Conservation (phyloP, 2,113 vertebrate genomes). For the Raja brachyura region DNA sequence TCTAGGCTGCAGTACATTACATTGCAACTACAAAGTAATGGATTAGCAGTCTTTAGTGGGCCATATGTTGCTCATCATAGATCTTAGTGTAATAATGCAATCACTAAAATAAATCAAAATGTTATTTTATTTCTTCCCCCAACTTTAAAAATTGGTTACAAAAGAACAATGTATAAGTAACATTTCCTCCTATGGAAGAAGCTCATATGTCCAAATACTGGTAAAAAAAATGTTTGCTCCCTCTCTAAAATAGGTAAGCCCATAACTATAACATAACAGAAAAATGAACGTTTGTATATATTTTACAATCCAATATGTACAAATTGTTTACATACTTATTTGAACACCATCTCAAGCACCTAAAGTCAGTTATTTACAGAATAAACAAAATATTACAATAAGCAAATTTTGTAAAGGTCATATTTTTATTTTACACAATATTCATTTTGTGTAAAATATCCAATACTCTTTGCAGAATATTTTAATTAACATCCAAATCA, state of each 20-base stretch:
- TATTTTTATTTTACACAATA: too few species aligned
- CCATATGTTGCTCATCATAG: not conserved
- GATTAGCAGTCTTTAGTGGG: too few species aligned
- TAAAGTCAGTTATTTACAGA: not conserved
- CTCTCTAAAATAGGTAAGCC: not conserved
- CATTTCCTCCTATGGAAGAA: conserved; percentile 14
- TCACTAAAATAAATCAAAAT: not conserved
- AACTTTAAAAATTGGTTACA: not conserved
- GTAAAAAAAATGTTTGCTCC: not conserved
- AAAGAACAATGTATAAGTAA: not conserved
- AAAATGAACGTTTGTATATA: not conserved
- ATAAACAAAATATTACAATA: not conserved
- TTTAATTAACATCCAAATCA: not conserved
- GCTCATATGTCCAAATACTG: not conserved
- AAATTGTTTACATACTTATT: not conserved
- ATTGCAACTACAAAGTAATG: too few species aligned
- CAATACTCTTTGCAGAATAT: not conserved
- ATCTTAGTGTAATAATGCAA: not conserved
- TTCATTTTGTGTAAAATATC: not conserved
- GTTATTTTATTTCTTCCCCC: not conserved
- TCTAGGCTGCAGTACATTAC: too few species aligned
- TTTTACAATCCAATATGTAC: not conserved
- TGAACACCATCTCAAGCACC: not conserved
- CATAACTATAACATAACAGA: not conserved
- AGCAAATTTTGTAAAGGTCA: not conserved